These are phyloP conservation scores for Ceraclea dissimilis DNA, from an alignment of 2,888 invertebrate species.

Conservation along the genomic window DNA sequence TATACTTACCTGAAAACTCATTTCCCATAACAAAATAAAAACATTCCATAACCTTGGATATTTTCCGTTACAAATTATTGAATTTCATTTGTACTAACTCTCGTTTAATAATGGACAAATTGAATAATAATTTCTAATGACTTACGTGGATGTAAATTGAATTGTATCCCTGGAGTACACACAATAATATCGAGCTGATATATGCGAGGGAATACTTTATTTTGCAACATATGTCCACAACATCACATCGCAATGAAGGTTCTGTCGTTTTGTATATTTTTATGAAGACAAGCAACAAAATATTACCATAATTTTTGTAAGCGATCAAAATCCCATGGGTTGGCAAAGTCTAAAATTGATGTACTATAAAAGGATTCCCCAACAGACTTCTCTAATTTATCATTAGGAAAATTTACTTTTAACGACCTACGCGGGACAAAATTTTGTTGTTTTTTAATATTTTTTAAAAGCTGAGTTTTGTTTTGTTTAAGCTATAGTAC, in stretches of 20 bases:
- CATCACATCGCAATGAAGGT: slow-evolving; percentile 6
- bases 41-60: too few species aligned
- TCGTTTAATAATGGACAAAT: too few species aligned
- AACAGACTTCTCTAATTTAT: slow-evolving; percentile 2
- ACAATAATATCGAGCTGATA: slow-evolving; percentile 1
- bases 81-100: too few species aligned
- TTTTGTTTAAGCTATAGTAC: too few species aligned
- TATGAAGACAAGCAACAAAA: slow-evolving; percentile 23
- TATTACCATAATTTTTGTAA: slow-evolving; percentile 25
- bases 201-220: slow-evolving; percentile 14
- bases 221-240: slow-evolving; percentile 20
- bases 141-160: too few species aligned
- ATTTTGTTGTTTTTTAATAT: neutral
- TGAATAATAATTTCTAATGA: too few species aligned
- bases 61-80: too few species aligned
- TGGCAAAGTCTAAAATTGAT: neutral
- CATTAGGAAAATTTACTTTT: neutral
- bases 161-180: too few species aligned
- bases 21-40: too few species aligned
- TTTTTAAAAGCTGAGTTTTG: neutral
- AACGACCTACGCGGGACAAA: neutral
- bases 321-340: slow-evolving; percentile 14
- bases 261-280: slow-evolving; percentile 18
- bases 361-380: slow-evolving; percentile 2
- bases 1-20: too few species aligned